Conservation (phyloP, 2,888 invertebrate genomes). For the Asteroscopus sphinx region DNA sequence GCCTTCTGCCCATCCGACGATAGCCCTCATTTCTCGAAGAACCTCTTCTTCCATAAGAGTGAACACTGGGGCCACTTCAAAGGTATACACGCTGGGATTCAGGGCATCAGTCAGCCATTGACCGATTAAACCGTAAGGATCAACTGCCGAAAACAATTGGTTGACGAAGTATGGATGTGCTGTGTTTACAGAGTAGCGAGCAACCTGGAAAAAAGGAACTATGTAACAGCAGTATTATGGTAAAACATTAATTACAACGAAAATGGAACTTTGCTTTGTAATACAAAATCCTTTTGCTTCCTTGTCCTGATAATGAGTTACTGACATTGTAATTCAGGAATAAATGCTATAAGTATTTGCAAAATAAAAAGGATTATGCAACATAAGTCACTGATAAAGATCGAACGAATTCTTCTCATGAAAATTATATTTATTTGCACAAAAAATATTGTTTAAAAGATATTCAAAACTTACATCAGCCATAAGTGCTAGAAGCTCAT, state of each 20-base stretch:
- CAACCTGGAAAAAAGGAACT: conserved; percentile 70
- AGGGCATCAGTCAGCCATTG: conserved; percentile 96
- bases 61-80: conserved; percentile 96
- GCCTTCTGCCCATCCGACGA: conserved; percentile 93
- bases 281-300: background rate
- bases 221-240: background rate
- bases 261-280: background rate
- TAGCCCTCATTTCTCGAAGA: conserved; percentile 93
- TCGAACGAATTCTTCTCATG: background rate
- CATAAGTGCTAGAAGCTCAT: conserved; percentile 91
- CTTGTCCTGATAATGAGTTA: background rate
- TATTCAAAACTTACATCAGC: conserved; percentile 90
- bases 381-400: no score
- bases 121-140: conserved; percentile 95
- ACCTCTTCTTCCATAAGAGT: conserved; percentile 96
- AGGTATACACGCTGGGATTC: conserved; percentile 96
- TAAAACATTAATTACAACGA: background rate
- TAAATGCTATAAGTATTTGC: background rate
- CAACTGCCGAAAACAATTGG: conserved; percentile 95
- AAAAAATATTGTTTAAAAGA: background rate
- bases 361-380: background rate
- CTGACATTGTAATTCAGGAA: background rate
- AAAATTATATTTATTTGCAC: background rate
- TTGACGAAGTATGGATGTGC: conserved; percentile 97
- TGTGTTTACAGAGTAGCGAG: conserved; percentile 96